These are phyloP conservation scores for Drosophila kuntzei DNA, from an alignment of 2,888 invertebrate species.

Conservation along the genomic window DNA sequence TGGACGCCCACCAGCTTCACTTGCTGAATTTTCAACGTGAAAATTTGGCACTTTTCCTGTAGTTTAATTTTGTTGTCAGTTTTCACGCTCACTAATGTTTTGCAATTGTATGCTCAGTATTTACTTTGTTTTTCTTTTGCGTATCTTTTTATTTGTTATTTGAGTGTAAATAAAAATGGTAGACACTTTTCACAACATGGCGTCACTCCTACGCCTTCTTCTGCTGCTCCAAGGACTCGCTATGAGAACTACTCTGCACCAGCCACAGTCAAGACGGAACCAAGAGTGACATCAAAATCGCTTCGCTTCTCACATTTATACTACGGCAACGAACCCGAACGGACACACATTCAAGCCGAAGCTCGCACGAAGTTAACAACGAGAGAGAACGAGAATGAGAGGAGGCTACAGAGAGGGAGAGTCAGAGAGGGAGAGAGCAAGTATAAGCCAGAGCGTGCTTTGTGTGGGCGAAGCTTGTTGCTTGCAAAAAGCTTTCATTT, in stretches of 20 bases:
- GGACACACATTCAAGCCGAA: constrained; percentile 15
- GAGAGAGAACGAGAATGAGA: background rate
- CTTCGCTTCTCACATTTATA: constrained; percentile 60
- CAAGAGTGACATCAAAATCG: constrained; percentile 66
- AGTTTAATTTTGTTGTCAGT: constrained; percentile 3
- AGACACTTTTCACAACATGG: constrained; percentile 79
- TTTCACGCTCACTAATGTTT: constrained; percentile 11
- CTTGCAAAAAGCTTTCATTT: constrained; percentile 46
- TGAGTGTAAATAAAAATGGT: constrained; percentile 55
- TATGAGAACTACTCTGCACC: constrained; percentile 34
- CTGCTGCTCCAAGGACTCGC: constrained; percentile 37
- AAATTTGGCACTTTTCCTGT: constrained; percentile 43
- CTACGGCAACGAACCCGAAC: constrained; percentile 24
- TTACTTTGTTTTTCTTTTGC: constrained; percentile 28
- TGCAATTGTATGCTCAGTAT: constrained; percentile 35
- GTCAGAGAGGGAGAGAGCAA: background rate
- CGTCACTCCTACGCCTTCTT: constrained; percentile 73
- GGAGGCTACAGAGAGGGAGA: background rate
- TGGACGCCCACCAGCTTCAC: constrained; percentile 35
- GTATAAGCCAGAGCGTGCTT: constrained; percentile 8
- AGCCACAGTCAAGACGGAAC: constrained; percentile 69
- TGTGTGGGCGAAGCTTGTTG: constrained; percentile 53
- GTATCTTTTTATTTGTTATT: constrained; percentile 14
- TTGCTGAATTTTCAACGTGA: constrained; percentile 10
- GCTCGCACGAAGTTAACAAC: constrained; percentile 6